Evolutionary conservation across 2,888 invertebrate genomes (phyloP), one percentile per base, ranked within the genome.

Genomic region (Eudasyphora cyanicolor): DNA sequence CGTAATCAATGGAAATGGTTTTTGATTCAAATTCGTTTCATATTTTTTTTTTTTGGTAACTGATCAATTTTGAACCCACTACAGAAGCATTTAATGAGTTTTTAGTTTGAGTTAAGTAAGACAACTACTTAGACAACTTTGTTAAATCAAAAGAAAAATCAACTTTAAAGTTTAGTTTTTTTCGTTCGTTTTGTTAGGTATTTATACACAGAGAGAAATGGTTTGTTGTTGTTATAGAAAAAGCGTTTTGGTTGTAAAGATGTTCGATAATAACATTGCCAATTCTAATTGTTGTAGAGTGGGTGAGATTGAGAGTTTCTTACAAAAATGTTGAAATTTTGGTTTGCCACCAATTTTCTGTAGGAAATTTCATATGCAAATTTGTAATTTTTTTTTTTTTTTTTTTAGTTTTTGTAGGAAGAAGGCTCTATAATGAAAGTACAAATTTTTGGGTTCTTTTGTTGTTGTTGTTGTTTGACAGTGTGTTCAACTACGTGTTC

Each of bases 71-170:
- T 21, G 21, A 79, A 69, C 35, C 35, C 35, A 77, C 83, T 83
- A 83, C 83, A 79, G 62, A 82, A 82, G 76, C 79, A 70, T 74
- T 62, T 62, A 75, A 82, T 67, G 67, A 29, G 21, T 54, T 64
- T 35, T 64, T 32, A 17, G 7, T 21, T 64, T 64, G 35, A 10
- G 38, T 76, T 32, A 70, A 60, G 67, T 32, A 70, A 60, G 67
- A 42, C 3, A 67, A 12, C 42, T 83, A 74, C 74, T 62, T 80
- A 70, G 76, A 79, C 73, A 79, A 83, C n/a, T 64, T 83, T 64
- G 35, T 67, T 12, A 67, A 67, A 24, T 21, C 7, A 35, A 64
- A 38, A 71, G 74, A 62, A 73, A 60, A 32, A 42, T 35, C 35
- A 67, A 67, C 38, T 38, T 21, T 35, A 38, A 35, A 0, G 32